These are phyloP conservation scores for Nannoperca obscura DNA, from an alignment of 2,797 vertebrate genomes.

Conservation along the genomic window DNA sequence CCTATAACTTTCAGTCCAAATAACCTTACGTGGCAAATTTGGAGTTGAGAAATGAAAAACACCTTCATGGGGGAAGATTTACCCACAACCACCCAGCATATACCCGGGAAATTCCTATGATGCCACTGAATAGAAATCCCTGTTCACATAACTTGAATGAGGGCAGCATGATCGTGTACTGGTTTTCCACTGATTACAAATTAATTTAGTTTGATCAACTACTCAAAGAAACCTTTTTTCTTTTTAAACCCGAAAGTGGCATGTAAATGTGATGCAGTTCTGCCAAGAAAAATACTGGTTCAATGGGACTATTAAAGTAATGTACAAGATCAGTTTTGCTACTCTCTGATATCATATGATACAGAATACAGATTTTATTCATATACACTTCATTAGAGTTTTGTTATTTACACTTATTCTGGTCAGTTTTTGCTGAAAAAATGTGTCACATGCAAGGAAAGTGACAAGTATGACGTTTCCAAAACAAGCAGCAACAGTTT, in stretches of 20 bases:
- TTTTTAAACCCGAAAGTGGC: neutral
- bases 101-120: conserved; percentile 42
- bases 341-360: neutral
- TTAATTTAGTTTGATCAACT: neutral
- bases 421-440: neutral
- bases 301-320: neutral
- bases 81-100: conserved; percentile 16
- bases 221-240: neutral
- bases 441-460: neutral
- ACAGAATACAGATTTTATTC: neutral
- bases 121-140: conserved; percentile 32
- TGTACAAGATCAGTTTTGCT: neutral
- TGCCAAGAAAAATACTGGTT: neutral
- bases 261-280: neutral
- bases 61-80: conserved; percentile 13
- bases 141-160: conserved; percentile 9
- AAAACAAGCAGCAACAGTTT: neutral
- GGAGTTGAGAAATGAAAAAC: neutral
- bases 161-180: neutral
- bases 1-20: conserved; percentile 8
- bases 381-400: neutral
- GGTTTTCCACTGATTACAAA: neutral
- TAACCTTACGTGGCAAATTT: neutral
- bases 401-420: neutral
- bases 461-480: neutral